These are phyloP conservation scores for Chrysolina haemoptera DNA, from an alignment of 2,888 invertebrate species.

Conservation along the genomic window DNA sequence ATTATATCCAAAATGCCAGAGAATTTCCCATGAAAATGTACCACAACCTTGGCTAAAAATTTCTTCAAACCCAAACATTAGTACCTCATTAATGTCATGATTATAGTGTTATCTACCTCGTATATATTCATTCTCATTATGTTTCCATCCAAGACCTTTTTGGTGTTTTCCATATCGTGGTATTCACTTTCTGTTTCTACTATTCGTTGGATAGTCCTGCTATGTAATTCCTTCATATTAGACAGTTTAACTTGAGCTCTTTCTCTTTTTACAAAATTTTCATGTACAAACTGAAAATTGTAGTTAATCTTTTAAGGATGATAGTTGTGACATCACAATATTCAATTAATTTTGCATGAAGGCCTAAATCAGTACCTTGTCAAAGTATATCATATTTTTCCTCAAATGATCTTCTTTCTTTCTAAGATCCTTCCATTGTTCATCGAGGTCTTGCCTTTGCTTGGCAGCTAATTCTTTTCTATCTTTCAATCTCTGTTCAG, in stretches of 20 bases:
- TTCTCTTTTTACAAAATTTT: constrained; percentile 50
- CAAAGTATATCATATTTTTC: constrained; percentile 46
- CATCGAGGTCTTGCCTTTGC: constrained; percentile 33
- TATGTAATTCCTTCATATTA: constrained; percentile 15
- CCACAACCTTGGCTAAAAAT: constrained; percentile 17
- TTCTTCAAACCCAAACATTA: constrained; percentile 10
- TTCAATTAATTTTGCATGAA: background rate
- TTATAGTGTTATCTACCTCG: constrained; percentile 30
- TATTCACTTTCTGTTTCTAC: background rate
- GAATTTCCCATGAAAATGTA: constrained; percentile 18
- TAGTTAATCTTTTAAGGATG: background rate
- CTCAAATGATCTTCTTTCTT: constrained; percentile 45
- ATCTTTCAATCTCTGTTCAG: constrained; percentile 37
- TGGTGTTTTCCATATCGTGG: constrained; percentile 10
- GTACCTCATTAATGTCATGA: background rate
- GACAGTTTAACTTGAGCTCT: constrained; percentile 32
- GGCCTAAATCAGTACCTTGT: constrained; percentile 39
- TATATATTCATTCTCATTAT: constrained; percentile 38
- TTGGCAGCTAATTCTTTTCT: constrained; percentile 39
- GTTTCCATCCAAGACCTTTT: constrained; percentile 20
- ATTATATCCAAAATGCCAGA: constrained; percentile 14
- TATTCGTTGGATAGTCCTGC: background rate
- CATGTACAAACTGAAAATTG: constrained; percentile 48
- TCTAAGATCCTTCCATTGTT: constrained; percentile 48
- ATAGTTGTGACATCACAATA: no score